These are phyloP conservation scores for Diachasma alloeum DNA, from an alignment of 1,140 invertebrate genomes.

Conservation along the genomic window DNA sequence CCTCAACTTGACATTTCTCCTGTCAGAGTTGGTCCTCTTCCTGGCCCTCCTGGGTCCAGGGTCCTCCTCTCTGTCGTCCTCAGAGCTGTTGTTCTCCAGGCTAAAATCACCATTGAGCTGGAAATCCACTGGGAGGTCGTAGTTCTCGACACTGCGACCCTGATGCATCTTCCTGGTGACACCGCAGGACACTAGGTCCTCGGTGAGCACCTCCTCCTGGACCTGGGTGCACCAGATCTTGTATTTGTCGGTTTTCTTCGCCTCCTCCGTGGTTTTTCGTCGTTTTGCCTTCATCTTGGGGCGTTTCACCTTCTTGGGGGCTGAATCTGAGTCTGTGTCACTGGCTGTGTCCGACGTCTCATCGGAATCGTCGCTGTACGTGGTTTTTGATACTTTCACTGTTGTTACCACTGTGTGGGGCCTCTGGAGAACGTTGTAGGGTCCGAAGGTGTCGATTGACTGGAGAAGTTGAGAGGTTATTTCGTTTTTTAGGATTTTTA, in stretches of 20 bases:
- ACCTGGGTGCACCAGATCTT: constrained; percentile 71
- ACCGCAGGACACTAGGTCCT: constrained; percentile 69
- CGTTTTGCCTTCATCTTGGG: constrained; percentile 59
- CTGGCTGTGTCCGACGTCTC: constrained; percentile 61
- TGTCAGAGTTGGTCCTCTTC: constrained; percentile 70
- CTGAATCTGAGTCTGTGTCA: constrained; percentile 61
- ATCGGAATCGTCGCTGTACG: constrained; percentile 62
- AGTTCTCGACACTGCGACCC: constrained; percentile 70
- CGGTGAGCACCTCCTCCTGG: constrained; percentile 70
- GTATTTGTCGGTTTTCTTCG: constrained; percentile 64
- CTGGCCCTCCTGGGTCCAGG: constrained; percentile 54
- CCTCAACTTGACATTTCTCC: constrained; percentile 69
- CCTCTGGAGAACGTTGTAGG: constrained; percentile 57
- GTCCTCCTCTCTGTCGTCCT: constrained; percentile 61
- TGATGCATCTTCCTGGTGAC: constrained; percentile 66
- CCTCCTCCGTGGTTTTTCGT: constrained; percentile 43
- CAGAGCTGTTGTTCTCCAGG: constrained; percentile 55
- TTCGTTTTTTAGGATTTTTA: too few relatives aligned
- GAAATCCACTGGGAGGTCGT: constrained; percentile 63
- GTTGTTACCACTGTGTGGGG: constrained; percentile 40
- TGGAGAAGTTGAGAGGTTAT: constrained; percentile 28
- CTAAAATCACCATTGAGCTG: constrained; percentile 43
- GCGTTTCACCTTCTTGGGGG: constrained; percentile 46
- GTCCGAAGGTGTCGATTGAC: constrained; percentile 51
- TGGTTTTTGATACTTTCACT: constrained; percentile 39